Conservation (phyloP, 2,113 vertebrate species). For the Tricholaema leucomelas region DNA sequence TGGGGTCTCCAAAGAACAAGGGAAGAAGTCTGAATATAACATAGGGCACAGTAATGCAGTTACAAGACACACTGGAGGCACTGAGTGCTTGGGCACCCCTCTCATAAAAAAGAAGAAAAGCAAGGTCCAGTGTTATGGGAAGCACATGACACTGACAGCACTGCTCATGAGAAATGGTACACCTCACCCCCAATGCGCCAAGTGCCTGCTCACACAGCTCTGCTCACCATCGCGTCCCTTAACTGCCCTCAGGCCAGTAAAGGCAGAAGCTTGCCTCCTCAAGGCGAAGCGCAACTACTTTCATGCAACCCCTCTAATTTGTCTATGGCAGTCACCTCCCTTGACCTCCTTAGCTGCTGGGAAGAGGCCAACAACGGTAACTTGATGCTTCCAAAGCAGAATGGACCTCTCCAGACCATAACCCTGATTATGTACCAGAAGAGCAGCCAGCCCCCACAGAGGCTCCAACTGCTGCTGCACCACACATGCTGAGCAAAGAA, state of each 20-base stretch:
- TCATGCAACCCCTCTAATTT: background rate
- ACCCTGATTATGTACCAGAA: rapidly evolving
- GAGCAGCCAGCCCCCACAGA: background rate
- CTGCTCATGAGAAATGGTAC: background rate
- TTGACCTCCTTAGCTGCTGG: background rate
- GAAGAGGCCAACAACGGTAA: background rate
- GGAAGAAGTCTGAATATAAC: background rate
- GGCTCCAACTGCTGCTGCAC: background rate
- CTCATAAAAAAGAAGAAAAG: background rate
- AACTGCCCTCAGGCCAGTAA: background rate
- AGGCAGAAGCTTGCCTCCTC: background rate
- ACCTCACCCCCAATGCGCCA: background rate
- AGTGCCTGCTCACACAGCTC: background rate
- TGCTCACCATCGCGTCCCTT: background rate
- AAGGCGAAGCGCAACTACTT: background rate
- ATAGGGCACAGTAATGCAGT: background rate
- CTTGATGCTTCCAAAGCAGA: background rate
- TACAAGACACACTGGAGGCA: background rate
- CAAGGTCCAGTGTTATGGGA: background rate
- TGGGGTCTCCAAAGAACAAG: background rate
- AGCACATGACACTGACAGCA: background rate
- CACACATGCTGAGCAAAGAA: background rate
- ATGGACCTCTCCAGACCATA: rapidly evolving
- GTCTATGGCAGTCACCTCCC: background rate
- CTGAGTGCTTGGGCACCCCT: background rate